Evolutionary conservation across 2,888 invertebrate species (phyloP), one percentile per base, ranked within the genome.

Genomic region (Epirrhoe tristata): DNA sequence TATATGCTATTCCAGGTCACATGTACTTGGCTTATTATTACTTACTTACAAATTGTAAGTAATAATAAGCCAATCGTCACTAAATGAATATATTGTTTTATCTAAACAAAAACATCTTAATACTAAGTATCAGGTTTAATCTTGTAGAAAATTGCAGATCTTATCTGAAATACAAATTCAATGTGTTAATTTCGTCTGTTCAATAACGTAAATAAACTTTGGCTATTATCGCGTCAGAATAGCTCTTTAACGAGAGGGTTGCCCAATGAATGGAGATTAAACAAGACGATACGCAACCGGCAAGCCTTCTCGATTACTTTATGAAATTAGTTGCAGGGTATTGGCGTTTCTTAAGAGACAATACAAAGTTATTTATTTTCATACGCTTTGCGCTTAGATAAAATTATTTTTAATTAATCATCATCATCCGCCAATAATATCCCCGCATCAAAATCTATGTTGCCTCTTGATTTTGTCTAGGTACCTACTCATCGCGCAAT

Each of bases 211-310:
- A 86, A 86, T 86, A 88, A 88, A 87, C 86, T 88, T 89, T 81
- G 80, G 83, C 89, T 86, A 88, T 91, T 90, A 90, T 86, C 91
- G 89, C 90, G 85, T 90, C 88, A 88, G 87, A 89, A 89, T 89
- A 88, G 87, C 81, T 87, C 84, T 89, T 89, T 87, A 87, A 88
- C 89, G 88, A 89, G 87, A 84, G 86, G 84, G 88, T 82, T 83
- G 83, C 81, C 83, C 86, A 85, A 84, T 86, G 85, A 89, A 90
- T 89, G 84, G 81, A 90, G 91, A 91, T 91, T 90, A 90, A 90
- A 88, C 89, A 87, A 86, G 86, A 82, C 84, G 87, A 90, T 90
- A 88, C 83, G 83, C 82, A 85, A 83, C 84, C 86, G 82, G 81
- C 76, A 79, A 84, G 39, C 85, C 84, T 86, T 81, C 83, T 81